Conservation (phyloP, 30 jellyfish, hydroid and myxozoan species). For the Sanderia malayensis region DNA sequence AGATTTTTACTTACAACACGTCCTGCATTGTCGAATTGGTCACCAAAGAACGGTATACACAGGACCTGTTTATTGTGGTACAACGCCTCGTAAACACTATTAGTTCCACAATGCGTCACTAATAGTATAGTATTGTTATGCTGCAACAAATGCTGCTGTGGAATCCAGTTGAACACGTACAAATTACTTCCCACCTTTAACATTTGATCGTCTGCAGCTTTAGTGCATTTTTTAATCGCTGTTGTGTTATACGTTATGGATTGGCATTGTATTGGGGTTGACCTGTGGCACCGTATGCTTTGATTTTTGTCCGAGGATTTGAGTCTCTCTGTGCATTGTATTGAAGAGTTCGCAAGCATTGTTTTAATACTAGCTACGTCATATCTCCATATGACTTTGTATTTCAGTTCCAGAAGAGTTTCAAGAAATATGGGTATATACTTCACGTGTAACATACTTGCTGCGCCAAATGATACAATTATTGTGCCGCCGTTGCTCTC, state of each 20-base stretch:
- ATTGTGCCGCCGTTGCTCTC: neutral
- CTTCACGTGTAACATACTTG: slow-evolving; percentile 1
- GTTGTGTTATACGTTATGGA: neutral
- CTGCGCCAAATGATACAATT: slow-evolving; percentile 33
- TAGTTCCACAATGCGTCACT: slow-evolving; percentile 47
- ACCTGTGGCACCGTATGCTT: neutral
- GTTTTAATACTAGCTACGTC: neutral
- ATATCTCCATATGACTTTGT: slow-evolving; percentile 35
- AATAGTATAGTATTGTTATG: neutral
- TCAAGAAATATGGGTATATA: neutral
- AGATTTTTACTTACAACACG: slow-evolving; percentile 28
- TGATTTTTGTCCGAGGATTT: neutral
- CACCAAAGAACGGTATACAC: slow-evolving; percentile 63
- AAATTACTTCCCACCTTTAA: neutral
- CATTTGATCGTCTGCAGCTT: neutral
- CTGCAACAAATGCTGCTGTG: slow-evolving; percentile 43
- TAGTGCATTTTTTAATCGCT: neutral
- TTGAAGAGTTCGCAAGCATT: neutral
- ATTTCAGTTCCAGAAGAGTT: slow-evolving; percentile 5
- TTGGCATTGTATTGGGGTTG: neutral
- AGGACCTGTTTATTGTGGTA: slow-evolving; percentile 21
- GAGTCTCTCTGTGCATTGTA: neutral
- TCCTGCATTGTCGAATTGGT: slow-evolving; percentile 52
- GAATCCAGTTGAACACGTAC: slow-evolving; percentile 26
- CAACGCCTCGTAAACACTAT: slow-evolving; percentile 54